Percentiles rank a stretch among this genome's conserved stretches.
Conservation (phyloP, 37 sponge, comb jelly and placozoan species). For the Corticium candelabrum region DNA sequence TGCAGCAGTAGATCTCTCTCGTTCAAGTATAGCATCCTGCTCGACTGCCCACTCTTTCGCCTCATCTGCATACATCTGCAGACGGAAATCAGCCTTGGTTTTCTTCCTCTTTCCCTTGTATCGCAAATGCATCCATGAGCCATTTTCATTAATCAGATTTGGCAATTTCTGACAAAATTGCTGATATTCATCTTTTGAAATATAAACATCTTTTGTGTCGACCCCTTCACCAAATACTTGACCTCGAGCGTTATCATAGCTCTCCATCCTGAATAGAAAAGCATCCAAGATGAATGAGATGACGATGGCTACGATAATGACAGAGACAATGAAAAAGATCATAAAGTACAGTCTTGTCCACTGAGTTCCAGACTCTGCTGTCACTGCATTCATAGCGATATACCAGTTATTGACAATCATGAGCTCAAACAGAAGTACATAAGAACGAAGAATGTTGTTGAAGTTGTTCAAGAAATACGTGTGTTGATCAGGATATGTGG, state of each 20-base stretch:
- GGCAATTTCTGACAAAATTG: too few relatives aligned
- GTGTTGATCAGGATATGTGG: background rate
- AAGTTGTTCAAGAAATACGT: constrained; percentile 69
- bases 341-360: constrained; percentile 50
- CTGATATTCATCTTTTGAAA: background rate
- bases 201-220: background rate
- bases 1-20: background rate
- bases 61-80: constrained; percentile 1
- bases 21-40: background rate
- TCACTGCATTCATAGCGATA: constrained; percentile 37
- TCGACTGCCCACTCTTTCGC: background rate
- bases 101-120: background rate
- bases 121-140: background rate
- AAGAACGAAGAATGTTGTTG: constrained; percentile 55
- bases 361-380: constrained; percentile 1
- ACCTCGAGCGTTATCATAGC: background rate
- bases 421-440: constrained; percentile 65
- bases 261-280: constrained; percentile 34
- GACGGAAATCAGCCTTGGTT: constrained; percentile 2
- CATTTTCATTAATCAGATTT: background rate
- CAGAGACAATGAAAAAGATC: constrained; percentile 31
- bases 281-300: constrained; percentile 68
- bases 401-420: constrained; percentile 87
- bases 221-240: background rate
- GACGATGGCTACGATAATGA: constrained; percentile 47